Base-by-base conservation (phyloP, 2,113 vertebrate genomes). In the Menura novaehollandiae region DNA sequence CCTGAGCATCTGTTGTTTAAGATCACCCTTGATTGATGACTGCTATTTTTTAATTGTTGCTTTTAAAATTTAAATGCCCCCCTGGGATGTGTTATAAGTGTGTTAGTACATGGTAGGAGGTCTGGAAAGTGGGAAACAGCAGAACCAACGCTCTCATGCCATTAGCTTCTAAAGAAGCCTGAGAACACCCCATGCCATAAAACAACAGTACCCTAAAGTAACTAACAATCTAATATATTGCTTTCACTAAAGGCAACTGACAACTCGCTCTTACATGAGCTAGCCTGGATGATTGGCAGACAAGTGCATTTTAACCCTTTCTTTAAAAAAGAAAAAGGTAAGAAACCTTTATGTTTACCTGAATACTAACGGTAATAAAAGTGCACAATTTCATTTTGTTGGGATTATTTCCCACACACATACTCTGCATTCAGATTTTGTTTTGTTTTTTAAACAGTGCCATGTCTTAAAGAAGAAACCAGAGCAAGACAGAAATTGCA, bases 41-140 rank as follows among this genome's bases (percentile, higher is more conserved):
- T 97, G 97, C 96, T 97, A 97, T 98, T 98, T 98, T 98, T 98
- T 98, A 98, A 98, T 98, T 98, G 98, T 98, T 98, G 98, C 98
- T 98, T 98, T 97, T 98, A 98, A 98, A 98, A 97, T 98, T 97
- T 98, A 98, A 98, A 98, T 96, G 95, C 96, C 97, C 98, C 96
- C 98, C 97, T 97, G 98, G 97, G 98, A 98, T 91, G 97, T 98
- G 97, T 97, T 97, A 92, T 98, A 97, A 98, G 98, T 97, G 93
- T 98, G 97, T 97, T 95, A 97, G 97, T 96, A 96, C 97, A 96
- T 86, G 96, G 97, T 93, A 96, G 81, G 96, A 97, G 97, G 95
- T 97, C 97, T 96, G 96, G 93, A 97, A 98, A 97, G 94, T 94
- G 95, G 94, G 97, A 97, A 98, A 97, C 88, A 33, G 94, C 95